Conservation (phyloP, 2,888 invertebrate species). For the Apamea sordens region DNA sequence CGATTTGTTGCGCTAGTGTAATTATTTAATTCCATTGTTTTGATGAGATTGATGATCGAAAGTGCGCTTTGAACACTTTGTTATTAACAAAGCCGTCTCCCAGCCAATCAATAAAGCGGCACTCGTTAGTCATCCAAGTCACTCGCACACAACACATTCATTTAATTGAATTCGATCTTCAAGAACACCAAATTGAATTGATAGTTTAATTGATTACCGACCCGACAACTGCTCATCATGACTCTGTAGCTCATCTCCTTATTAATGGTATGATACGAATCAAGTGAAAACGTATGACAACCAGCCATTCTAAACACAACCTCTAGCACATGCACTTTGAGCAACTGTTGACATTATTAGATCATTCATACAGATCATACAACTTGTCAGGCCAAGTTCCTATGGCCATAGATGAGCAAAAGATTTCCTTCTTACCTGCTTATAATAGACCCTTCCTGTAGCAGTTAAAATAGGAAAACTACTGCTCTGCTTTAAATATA, state of each 20-base stretch:
- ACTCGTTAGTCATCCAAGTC: slow-evolving; percentile 69
- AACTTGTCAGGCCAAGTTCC: background rate
- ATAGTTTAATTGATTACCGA: slow-evolving; percentile 61
- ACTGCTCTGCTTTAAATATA: background rate
- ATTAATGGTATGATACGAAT: slow-evolving; percentile 12
- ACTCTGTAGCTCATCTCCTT: slow-evolving; percentile 11
- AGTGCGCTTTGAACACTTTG: slow-evolving; percentile 74
- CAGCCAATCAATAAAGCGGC: slow-evolving; percentile 73
- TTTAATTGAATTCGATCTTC: slow-evolving; percentile 64
- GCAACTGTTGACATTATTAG: background rate
- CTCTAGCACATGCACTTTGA: background rate
- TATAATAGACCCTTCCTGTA: background rate
- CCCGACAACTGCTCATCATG: slow-evolving; percentile 43
- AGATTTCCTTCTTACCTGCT: background rate
- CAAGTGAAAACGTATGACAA: background rate
- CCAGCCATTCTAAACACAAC: background rate
- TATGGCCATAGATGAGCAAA: background rate
- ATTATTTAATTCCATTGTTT: slow-evolving; percentile 81
- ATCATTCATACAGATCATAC: background rate
- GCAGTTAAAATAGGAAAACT: background rate
- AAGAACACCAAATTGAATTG: slow-evolving; percentile 46
- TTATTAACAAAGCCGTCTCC: slow-evolving; percentile 78
- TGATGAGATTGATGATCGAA: slow-evolving; percentile 83
- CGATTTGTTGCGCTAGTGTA: slow-evolving; percentile 80
- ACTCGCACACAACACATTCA: slow-evolving; percentile 59